These are phyloP conservation scores for Pelmatolapia mariae DNA, from an alignment of 2,113 vertebrate species.

Conservation along the genomic window DNA sequence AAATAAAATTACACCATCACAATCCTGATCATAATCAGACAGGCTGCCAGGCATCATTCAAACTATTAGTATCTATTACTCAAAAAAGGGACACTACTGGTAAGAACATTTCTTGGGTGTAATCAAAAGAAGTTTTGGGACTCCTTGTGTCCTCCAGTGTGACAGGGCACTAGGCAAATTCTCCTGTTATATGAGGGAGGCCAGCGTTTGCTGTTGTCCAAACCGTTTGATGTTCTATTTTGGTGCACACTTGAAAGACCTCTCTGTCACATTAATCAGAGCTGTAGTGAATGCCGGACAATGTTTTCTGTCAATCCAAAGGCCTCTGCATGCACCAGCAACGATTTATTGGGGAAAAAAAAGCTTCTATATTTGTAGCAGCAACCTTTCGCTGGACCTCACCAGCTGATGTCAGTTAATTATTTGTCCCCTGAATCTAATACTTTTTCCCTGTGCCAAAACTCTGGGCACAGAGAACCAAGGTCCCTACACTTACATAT, in stretches of 20 bases:
- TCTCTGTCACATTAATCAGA: constrained; percentile 74
- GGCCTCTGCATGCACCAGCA: constrained; percentile 23
- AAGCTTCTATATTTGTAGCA: constrained; percentile 71
- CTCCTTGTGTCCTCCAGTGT: neutral
- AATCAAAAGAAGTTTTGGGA: neutral
- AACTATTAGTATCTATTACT: neutral
- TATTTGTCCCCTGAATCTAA: constrained; percentile 85
- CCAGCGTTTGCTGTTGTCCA: constrained; percentile 40
- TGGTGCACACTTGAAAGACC: constrained; percentile 60
- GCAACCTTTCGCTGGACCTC: constrained; percentile 72
- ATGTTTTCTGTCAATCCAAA: constrained; percentile 65
- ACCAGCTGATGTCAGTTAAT: constrained; percentile 80
- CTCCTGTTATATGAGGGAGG: neutral
- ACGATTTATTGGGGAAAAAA: constrained; percentile 68
- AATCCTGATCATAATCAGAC: rapidly evolving
- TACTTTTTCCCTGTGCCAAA: constrained; percentile 75
- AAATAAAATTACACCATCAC: neutral
- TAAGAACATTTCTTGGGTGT: neutral
- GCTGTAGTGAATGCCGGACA: constrained; percentile 40
- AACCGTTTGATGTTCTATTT: constrained; percentile 73
- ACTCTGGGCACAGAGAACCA: constrained; percentile 59
- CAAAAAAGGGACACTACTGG: neutral
- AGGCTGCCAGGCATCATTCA: neutral
- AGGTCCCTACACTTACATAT: constrained; percentile 51
- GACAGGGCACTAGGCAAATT: neutral